Percentiles rank a stretch among this genome's conserved stretches.
Evolutionary conservation across 2,113 vertebrate genomes (phyloP).

Genomic region (Callipepla californica): DNA sequence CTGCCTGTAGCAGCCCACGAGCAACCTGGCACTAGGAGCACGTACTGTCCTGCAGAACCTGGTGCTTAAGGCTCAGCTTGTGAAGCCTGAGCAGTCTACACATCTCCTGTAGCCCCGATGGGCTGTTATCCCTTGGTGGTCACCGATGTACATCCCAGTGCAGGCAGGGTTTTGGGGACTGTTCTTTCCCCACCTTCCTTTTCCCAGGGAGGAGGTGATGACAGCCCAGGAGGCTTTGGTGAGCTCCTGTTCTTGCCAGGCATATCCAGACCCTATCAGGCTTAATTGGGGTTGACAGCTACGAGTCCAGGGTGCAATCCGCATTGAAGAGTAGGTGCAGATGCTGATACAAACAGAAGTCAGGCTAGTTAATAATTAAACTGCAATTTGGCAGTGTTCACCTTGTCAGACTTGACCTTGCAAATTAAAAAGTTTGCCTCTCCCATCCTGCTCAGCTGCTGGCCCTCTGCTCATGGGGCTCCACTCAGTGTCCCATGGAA

Average conservation of each 20-base stretch:
- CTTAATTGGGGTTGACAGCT: conserved; percentile 63
- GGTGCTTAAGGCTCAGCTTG: neutral
- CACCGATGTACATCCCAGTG: neutral
- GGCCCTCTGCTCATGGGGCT: neutral
- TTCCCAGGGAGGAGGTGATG: neutral
- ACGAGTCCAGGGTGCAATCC: conserved; percentile 48
- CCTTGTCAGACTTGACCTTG: conserved; percentile 67
- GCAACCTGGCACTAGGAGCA: neutral
- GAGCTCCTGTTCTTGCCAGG: neutral
- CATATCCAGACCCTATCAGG: conserved; percentile 62
- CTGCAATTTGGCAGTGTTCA: conserved; percentile 56
- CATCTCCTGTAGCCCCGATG: neutral
- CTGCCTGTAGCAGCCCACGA: neutral
- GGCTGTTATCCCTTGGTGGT: fast-evolving
- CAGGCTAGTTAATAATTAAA: conserved; percentile 72
- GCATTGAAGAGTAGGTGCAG: conserved; percentile 32
- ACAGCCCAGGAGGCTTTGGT: conserved; percentile 15
- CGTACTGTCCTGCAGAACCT: neutral
- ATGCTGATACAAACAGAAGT: conserved; percentile 68
- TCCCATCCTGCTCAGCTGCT: neutral
- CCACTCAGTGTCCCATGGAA: neutral
- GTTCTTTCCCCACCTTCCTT: neutral
- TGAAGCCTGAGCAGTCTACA: neutral
- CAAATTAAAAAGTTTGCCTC: conserved; percentile 30
- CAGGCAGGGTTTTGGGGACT: neutral